A percentile compares a stretch with the other conserved stretches of the same genome.
Evolutionary conservation across 2,113 vertebrate species (phyloP).

Genomic region (Phalacrocorax brasilianus): DNA sequence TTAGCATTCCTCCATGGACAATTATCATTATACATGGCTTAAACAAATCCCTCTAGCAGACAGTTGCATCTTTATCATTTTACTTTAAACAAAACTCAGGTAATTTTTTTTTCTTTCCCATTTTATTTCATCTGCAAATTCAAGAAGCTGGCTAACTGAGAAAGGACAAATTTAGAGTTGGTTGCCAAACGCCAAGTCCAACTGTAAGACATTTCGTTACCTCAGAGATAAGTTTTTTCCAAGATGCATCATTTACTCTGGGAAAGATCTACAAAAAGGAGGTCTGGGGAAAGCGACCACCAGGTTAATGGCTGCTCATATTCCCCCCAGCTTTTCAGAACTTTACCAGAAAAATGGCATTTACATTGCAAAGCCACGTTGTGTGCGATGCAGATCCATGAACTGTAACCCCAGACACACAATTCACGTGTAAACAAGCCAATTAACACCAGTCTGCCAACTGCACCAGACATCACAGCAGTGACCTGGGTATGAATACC

Average conservation of each 20-base stretch:
- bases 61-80: background rate
- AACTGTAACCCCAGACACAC: background rate
- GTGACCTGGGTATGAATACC: background rate
- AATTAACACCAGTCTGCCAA: background rate
- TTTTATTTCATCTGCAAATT: background rate
- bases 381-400: background rate
- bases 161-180: background rate
- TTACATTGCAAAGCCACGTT: background rate
- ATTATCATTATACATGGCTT: background rate
- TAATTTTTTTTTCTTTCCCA: background rate
- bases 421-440: background rate
- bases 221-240: background rate
- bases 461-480: background rate
- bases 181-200: background rate
- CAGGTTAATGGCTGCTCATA: background rate
- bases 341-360: background rate
- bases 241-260: background rate
- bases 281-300: background rate
- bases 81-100: background rate
- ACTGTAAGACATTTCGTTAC: background rate
- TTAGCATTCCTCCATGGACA: background rate
- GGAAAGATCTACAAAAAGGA: background rate
- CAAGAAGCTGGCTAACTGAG: background rate
- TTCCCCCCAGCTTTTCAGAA: background rate
- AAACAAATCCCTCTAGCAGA: background rate